Evolutionary conservation across 2,113 vertebrate genomes (phyloP).

Genomic region (Istiophorus platypterus): DNA sequence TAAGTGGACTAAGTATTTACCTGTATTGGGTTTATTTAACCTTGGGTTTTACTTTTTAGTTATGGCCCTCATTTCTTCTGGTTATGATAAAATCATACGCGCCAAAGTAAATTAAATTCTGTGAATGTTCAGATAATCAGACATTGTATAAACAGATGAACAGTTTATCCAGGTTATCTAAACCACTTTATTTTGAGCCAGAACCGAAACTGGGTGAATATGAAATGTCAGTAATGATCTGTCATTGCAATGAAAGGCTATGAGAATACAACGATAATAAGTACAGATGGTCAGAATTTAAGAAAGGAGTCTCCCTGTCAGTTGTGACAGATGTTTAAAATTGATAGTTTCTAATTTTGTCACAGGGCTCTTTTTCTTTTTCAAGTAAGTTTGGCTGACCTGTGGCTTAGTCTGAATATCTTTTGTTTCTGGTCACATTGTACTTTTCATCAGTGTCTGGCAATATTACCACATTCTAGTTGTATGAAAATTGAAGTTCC

Average conservation of each 20-base stretch:
- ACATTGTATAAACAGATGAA: neutral
- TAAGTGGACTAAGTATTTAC: neutral
- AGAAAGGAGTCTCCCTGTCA: no score
- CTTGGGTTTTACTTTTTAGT: neutral
- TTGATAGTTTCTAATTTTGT: neutral
- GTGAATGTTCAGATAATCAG: neutral
- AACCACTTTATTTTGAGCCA: neutral
- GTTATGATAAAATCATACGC: neutral
- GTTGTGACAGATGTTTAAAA: neutral
- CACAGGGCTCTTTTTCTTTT: neutral
- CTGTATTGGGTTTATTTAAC: no score
- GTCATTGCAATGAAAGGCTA: neutral
- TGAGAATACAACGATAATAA: neutral
- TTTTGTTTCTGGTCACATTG: neutral
- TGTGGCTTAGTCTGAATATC: no score
- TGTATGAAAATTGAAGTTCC: neutral
- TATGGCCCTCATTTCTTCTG: neutral
- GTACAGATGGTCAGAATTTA: neutral
- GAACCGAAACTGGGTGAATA: neutral
- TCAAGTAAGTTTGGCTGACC: neutral
- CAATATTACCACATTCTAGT: neutral
- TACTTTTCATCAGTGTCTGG: no score
- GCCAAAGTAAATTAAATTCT: neutral
- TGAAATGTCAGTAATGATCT: neutral
- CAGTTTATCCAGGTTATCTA: neutral